Percentiles rank a stretch among this genome's conserved stretches.
Conservation (phyloP, 1,140 invertebrate species). For the Microvelia longipes region DNA sequence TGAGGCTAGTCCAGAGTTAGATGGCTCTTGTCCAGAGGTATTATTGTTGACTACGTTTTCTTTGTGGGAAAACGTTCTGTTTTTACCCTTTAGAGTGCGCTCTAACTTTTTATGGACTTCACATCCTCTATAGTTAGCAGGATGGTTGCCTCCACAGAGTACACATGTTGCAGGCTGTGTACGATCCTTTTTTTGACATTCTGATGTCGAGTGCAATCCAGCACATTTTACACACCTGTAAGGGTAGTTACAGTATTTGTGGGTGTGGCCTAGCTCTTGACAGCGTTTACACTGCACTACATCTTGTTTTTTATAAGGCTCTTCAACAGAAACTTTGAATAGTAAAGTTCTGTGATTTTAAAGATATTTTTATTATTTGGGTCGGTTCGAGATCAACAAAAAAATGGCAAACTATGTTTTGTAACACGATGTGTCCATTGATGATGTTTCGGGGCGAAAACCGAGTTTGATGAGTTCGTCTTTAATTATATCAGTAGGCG, state of each 20-base stretch:
- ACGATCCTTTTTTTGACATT: slow-evolving; percentile 25
- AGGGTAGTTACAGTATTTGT: slow-evolving; percentile 23
- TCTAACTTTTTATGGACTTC: no score
- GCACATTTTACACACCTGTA: slow-evolving; percentile 29
- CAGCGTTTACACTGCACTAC: slow-evolving; percentile 25
- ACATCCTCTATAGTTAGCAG: no score
- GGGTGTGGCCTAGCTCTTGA: slow-evolving; percentile 29
- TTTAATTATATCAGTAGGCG: slow-evolving; percentile 21
- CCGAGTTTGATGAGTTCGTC: slow-evolving; percentile 15
- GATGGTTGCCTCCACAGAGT: slow-evolving; percentile 25
- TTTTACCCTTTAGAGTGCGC: no score
- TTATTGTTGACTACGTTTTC: not conserved
- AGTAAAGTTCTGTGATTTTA: no score
- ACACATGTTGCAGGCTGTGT: slow-evolving; percentile 23
- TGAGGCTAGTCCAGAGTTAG: no score
- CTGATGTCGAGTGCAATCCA: slow-evolving; percentile 25
- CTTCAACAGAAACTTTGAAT: slow-evolving; percentile 24
- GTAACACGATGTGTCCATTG: slow-evolving; percentile 5
- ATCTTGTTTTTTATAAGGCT: slow-evolving; percentile 18
- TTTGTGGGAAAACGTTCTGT: no score
- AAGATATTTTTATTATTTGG: slow-evolving; percentile 23
- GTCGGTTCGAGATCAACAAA: slow-evolving; percentile 25
- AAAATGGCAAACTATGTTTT: slow-evolving; percentile 23
- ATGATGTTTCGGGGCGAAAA: slow-evolving; percentile 1
- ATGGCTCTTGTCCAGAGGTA: no score